Evolutionary conservation across 2,113 vertebrate genomes (phyloP).

Genomic region (Malurus cyaneus): DNA sequence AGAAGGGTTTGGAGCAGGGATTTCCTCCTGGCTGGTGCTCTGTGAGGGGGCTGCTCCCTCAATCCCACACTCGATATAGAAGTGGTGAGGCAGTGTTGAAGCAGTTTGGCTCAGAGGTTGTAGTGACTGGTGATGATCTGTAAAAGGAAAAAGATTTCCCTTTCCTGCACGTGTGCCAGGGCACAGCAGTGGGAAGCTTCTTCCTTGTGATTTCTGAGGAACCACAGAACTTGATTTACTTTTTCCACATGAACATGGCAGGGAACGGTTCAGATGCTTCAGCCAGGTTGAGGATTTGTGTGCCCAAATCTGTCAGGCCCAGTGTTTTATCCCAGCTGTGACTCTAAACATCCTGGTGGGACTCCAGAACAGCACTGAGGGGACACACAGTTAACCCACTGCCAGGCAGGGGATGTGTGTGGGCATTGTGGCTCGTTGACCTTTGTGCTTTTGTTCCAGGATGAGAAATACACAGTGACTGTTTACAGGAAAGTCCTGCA

Average conservation of each 20-base stretch:
- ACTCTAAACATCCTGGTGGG: background rate
- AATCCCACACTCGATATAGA: rapidly evolving
- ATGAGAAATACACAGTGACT: conserved; percentile 79
- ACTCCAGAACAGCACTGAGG: rapidly evolving
- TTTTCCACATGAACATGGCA: background rate
- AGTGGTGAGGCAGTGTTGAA: background rate
- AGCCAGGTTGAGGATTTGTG: background rate
- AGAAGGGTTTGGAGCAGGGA: background rate
- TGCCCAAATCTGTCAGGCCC: background rate
- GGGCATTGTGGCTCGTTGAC: rapidly evolving
- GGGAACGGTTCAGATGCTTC: background rate
- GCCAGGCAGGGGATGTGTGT: background rate
- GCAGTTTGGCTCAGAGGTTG: background rate
- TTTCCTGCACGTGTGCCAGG: background rate
- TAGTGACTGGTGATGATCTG: background rate
- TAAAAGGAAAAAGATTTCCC: background rate
- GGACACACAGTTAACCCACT: background rate
- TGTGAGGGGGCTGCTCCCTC: background rate
- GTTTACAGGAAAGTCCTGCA: conserved; percentile 71
- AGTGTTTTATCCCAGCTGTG: background rate
- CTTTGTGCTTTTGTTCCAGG: conserved; percentile 64
- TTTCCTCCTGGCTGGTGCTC: background rate
- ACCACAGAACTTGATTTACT: background rate
- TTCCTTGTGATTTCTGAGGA: background rate
- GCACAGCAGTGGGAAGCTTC: background rate